Conservation (phyloP, 2,797 vertebrate species). For the Urocyon cinereoargenteus region DNA sequence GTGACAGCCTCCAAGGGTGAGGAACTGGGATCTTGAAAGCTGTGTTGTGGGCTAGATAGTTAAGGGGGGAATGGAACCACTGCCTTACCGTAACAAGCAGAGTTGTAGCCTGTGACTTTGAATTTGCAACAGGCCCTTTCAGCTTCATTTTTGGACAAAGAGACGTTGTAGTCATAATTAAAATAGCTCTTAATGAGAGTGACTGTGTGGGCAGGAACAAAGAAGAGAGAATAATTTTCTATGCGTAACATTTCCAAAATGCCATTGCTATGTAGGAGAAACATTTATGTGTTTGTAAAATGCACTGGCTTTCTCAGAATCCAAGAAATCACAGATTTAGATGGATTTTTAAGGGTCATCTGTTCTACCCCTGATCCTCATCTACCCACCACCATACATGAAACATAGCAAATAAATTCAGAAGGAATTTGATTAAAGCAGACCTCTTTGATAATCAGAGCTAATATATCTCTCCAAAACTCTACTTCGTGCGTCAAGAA, state of each 20-base stretch:
- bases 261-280: constrained; percentile 64
- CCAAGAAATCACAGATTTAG: constrained; percentile 23
- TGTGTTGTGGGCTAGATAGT: not conserved
- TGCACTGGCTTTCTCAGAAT: constrained; percentile 2
- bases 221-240: constrained; percentile 76
- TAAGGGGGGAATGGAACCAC: not conserved
- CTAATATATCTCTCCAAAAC: not conserved
- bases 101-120: not conserved
- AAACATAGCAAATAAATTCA: not conserved
- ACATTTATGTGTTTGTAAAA: constrained; percentile 62
- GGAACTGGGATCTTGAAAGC: not conserved
- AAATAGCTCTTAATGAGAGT: constrained; percentile 71
- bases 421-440: not conserved
- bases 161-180: constrained; percentile 51
- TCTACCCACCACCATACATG: not conserved
- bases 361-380: not conserved
- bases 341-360: not conserved
- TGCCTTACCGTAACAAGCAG: not conserved
- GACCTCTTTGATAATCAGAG: not conserved
- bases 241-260: constrained; percentile 72
- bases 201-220: constrained; percentile 67
- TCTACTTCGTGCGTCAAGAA: constrained; percentile 45
- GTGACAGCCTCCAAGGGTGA: not conserved
- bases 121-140: constrained; percentile 37
- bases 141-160: constrained; percentile 66